Percentiles rank a stretch among this genome's conserved stretches.
phyloP scores from a whole-genome alignment of 2,113 vertebrate species.

The Cisticola juncidis region DNA sequence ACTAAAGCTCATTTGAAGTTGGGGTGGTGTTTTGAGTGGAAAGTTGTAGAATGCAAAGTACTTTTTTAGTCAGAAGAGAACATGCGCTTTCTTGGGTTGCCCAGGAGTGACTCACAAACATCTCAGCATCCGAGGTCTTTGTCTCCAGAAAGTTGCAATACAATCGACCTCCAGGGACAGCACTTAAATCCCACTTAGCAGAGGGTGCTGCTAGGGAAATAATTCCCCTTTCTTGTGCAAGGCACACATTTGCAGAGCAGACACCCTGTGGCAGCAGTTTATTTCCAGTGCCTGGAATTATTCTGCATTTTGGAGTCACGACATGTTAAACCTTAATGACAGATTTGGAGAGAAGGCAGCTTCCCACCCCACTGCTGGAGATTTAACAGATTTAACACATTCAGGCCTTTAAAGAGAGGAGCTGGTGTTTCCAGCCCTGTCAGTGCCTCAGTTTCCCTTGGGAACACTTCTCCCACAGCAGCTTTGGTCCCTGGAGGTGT shows the following conservation, averaged over 20 bases:
- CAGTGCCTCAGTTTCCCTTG: constrained; percentile 3
- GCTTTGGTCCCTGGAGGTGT: fast-evolving
- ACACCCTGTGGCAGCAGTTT: not conserved
- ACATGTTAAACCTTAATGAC: not conserved
- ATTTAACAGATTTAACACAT: not conserved
- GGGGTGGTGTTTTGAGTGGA: not conserved
- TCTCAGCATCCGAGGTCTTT: not conserved
- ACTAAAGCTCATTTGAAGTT: not conserved
- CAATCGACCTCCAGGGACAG: not conserved
- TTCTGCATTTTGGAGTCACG: not conserved
- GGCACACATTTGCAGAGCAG: not conserved
- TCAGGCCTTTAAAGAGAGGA: not conserved
- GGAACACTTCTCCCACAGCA: not conserved
- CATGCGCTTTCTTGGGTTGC: not conserved
- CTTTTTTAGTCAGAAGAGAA: not conserved
- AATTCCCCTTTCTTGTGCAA: not conserved
- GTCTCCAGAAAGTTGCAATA: not conserved
- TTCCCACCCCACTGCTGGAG: not conserved
- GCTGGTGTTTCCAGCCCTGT: not conserved
- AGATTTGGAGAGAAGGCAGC: not conserved
- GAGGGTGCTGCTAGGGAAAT: not conserved
- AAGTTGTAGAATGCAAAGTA: not conserved
- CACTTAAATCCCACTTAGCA: not conserved
- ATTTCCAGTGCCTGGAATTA: not conserved
- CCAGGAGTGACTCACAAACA: not conserved